Evolutionary conservation across 1,140 invertebrate species (phyloP).

Genomic region (Eupristina koningsbergeri): DNA sequence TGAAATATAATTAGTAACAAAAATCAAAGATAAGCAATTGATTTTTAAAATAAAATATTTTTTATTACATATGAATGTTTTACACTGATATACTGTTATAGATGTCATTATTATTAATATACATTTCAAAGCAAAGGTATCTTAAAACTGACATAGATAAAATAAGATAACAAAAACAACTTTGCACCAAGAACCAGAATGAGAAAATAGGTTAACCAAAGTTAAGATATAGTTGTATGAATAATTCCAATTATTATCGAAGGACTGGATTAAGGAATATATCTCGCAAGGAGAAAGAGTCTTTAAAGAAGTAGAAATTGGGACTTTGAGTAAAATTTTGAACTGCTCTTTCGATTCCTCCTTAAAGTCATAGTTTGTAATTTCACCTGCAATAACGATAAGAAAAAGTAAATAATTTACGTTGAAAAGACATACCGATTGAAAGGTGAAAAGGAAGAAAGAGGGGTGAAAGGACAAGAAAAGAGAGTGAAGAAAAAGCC

Average conservation of each 20-base stretch:
- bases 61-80: background rate
- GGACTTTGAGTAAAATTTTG: too few relatives aligned
- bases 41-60: background rate
- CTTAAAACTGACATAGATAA: background rate
- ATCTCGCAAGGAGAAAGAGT: too few relatives aligned
- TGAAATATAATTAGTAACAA: background rate
- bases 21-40: background rate
- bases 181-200: background rate
- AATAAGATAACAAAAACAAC: background rate
- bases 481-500: slow-evolving; percentile 40
- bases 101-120: background rate
- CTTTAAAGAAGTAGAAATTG: background rate
- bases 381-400: slow-evolving; percentile 36
- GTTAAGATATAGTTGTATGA: background rate
- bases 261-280: too few relatives aligned
- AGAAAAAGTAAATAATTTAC: background rate
- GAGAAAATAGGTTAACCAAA: background rate
- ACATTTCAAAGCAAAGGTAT: background rate
- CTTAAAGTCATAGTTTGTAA: slow-evolving; percentile 28
- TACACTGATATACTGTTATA: background rate
- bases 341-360: background rate
- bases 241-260: background rate
- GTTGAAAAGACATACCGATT: background rate
- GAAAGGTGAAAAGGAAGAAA: background rate
- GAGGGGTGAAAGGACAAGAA: slow-evolving; percentile 31